A percentile compares a stretch with the other conserved stretches of the same genome.
phyloP scores from a whole-genome alignment of 2,113 vertebrate genomes.

The Cyphomyrus plagiostoma region DNA sequence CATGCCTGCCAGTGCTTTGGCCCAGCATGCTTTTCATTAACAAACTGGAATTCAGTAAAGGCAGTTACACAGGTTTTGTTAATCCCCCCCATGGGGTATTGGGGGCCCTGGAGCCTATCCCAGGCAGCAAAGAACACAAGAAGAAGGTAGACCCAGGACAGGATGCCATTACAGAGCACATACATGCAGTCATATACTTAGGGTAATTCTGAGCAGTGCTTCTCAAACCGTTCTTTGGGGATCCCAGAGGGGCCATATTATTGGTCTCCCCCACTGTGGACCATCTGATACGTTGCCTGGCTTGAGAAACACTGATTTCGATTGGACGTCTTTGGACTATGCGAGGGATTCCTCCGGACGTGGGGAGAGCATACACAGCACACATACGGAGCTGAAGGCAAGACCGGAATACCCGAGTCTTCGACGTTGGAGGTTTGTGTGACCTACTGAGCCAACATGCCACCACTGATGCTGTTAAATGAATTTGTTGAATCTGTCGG shows the following conservation, averaged over 20 bases:
- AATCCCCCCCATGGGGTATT: background rate
- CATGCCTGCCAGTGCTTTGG: background rate
- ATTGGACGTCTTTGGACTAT: background rate
- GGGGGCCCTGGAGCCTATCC: background rate
- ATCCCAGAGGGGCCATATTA: background rate
- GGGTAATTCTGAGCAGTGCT: background rate
- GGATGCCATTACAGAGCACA: background rate
- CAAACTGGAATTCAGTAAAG: background rate
- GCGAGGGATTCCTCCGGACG: background rate
- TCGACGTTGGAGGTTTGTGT: background rate
- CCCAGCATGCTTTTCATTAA: background rate
- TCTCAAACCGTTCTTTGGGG: background rate
- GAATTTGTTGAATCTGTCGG: background rate
- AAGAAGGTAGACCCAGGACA: background rate
- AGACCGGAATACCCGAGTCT: background rate
- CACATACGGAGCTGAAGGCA: background rate
- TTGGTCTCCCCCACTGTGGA: background rate
- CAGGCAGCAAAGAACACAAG: background rate
- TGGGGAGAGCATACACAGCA: background rate
- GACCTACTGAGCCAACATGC: background rate
- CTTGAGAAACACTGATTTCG: background rate
- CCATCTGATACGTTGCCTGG: background rate
- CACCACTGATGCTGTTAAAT: background rate
- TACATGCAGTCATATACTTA: background rate
- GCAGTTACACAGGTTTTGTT: background rate